Base-by-base conservation (phyloP, 2,888 invertebrate species). In the Drosophila pseudotakahashii region DNA sequence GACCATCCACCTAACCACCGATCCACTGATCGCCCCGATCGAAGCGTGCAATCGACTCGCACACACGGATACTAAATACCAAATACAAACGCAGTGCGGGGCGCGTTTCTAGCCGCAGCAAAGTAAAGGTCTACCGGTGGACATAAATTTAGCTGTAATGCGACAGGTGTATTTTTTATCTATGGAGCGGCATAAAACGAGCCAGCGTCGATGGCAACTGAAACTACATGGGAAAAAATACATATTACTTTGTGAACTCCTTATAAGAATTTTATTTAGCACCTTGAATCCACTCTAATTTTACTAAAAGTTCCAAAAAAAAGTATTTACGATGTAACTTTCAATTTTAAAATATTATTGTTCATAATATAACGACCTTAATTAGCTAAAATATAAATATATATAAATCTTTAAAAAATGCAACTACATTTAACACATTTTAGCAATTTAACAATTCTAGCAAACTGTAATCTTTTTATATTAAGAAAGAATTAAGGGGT, bases 131-230 rank as follows among this genome's bases (percentile, higher is more conserved):
- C 90, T 90, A 90, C 90, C 90, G 89, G 90, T 90, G 91, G 85
- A 90, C 89, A 90, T 90, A 91, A 91, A 91, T 90, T 91, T 89
- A 84, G 81, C 88, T 88, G 91, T 90, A 90, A 91, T 91, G 90
- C 90, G 90, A 90, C 90, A 90, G 90, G 90, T 90, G 90, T 91
- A 90, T 90, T 90, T 85, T 85, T 89, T 85, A 85, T 85, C 86
- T 89, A 88, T 89, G 88, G 79, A 85, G 71, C 81, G 80, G 82
- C 84, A 86, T 76, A 73, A 84, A 82, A 76, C 77, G 81, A 84
- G 68, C 81, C 64, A 39, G 37, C 44, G 58, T 37, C 59, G 32
- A 47, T 60, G 47, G 30, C 61, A 42, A 44, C 64, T 59, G 57
- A 61, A 48, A 42, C 16, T 26, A 23, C 58, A 59, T 41, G 6